Evolutionary conservation across 2,113 vertebrate species (phyloP), one percentile per base, ranked within the genome.

Genomic region (Pterocles orientalis): DNA sequence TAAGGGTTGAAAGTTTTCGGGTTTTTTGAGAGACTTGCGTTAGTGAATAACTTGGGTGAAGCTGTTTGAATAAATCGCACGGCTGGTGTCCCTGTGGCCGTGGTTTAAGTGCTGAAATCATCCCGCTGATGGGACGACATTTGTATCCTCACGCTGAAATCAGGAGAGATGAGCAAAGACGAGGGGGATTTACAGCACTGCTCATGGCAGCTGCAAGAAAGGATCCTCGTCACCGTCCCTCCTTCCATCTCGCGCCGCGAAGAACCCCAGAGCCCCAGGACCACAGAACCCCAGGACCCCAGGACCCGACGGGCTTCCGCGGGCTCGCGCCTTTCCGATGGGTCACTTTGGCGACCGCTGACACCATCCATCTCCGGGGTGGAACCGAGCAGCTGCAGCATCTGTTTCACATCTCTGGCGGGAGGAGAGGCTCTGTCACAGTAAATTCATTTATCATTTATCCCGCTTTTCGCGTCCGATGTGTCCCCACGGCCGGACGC

Each of bases 391-490:
- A 53, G 70, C 76, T 54, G 78, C 4, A 71, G 86, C 31, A 57
- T 58, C 94, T 95, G 85, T 47, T 94, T 56, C 83, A 53, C 82
- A 64, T 88, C 93, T 58, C 11, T 61, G 31, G 56, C 47, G 47
- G 47, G 54, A 87, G 75, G 71, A 71, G 93, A 78, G 80, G 26
- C 77, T 81, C 85, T 94, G 85, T 81, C 95, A 71, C 60, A 23
- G 71, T 14, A 68, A 84, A 93, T 81, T 18, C 33, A 3, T 64
- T 92, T 43, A 21, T 31, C 33, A 3, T 64, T 92, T 43, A 21
- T 31, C 5, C 71, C 51, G 65, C 73, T 66, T 83, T 50, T 91
- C 90, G 39, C n/a, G 29, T 45, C 87, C 76, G 26, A 47, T 29
- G 7, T 7, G 3, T 26, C 20, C n/a, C 60, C 71, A 2, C 3